phyloP scores from a whole-genome alignment of 53 echinoderm and acorn worm genomes.

The Actinopyga echinites region DNA sequence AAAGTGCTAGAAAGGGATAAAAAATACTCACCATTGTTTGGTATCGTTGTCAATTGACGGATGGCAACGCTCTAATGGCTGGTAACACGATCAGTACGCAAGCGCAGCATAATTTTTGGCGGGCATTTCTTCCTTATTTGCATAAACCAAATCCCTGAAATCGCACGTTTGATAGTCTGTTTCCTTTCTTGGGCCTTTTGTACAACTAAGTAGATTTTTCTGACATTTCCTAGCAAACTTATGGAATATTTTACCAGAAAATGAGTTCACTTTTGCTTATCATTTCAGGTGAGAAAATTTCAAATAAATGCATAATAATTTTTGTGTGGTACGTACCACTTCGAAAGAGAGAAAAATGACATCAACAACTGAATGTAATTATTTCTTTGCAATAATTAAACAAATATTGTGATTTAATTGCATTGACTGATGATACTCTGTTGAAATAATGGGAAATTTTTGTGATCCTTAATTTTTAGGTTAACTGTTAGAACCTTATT shows the following conservation, averaged over 20 bases:
- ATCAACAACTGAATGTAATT: no score
- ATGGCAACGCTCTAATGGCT: conserved; percentile 44
- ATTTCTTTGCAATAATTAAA: no score
- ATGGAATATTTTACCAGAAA: not conserved
- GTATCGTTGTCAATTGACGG: conserved; percentile 31
- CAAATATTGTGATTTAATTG: no score
- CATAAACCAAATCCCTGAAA: not conserved
- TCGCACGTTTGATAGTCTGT: not conserved
- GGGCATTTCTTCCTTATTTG: conserved; percentile 30
- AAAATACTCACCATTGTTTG: conserved; percentile 29
- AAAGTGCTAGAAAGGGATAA: not conserved
- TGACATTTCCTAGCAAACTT: not conserved
- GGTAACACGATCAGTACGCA: not conserved
- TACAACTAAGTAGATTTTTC: not conserved
- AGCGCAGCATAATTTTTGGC: conserved; percentile 37
- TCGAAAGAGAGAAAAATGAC: no score
- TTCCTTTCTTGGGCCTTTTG: not conserved
- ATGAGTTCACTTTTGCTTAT: not conserved
- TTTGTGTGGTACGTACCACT: no score
- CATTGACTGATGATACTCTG: no score
- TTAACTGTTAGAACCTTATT: no score
- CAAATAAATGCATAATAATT: not conserved
- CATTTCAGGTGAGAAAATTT: not conserved
- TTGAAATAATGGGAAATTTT: no score
- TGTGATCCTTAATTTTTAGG: no score